Evolutionary conservation across 2,797 vertebrate genomes (phyloP), one percentile per base, ranked within the genome.

Genomic region (Pseudochirops cupreus): DNA sequence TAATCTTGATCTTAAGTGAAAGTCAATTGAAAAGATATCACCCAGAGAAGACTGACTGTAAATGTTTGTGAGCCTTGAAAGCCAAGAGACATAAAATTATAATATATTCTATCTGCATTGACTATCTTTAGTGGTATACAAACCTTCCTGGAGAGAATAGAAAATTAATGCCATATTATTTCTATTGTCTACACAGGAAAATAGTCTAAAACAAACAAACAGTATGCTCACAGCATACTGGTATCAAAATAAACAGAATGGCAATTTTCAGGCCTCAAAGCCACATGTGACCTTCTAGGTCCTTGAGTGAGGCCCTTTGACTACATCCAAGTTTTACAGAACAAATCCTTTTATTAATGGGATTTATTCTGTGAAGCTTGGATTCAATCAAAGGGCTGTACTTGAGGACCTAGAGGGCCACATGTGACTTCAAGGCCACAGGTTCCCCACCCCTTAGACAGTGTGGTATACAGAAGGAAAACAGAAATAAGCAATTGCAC

Each of bases 41-140:
- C 21, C 59, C 33, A 94, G 54, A 97, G 95, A 89, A 90, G 57
- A 96, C 95, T 24, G 10, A 95, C 62, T 94, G 50, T 91, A 96
- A 97, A 97, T 96, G 58, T 96, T 97, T 95, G 92, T 55, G 39
- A 58, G 26, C 93, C 91, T 92, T 58, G 24, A 95, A 96, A 95
- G 94, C 96, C 96, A 94, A 67, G 39, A 53, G 94, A 87, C 7
- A 90, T 93, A 96, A 92, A 54, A 94, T 90, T 92, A 91, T 93
- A 96, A 53, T 92, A 92, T 94, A 93, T 94, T 91, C n/a, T 94
- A 91, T 91, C 95, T 95, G 28, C 58, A 95, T 94, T 93, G 92
- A 90, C 55, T 97, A 58, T 91, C 82, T 95, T 3, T 96, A 91
- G 82, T 56, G 59, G 54, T 91, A 21, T 91, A n/a, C 87, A 93